Percentiles rank a stretch among this genome's conserved stretches.
Conservation (phyloP, 2,797 vertebrate genomes). For the Diceros bicornis region DNA sequence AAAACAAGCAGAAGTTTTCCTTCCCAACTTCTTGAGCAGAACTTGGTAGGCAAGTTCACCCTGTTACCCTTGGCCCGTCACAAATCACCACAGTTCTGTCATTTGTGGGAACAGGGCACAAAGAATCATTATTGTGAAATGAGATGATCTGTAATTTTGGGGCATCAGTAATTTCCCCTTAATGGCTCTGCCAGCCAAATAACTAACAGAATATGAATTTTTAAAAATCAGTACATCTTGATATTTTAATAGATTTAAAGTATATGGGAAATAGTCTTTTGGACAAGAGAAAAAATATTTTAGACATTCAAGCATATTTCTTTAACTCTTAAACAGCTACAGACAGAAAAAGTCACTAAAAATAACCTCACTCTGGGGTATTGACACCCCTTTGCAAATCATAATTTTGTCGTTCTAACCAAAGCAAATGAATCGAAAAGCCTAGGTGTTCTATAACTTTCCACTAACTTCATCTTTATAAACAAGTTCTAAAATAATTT, state of each 20-base stretch:
- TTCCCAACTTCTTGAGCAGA: constrained; percentile 31
- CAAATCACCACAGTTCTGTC: background rate
- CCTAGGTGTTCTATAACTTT: background rate
- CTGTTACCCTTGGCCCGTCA: background rate
- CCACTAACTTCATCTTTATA: constrained; percentile 54
- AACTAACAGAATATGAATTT: background rate
- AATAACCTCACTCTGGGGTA: background rate
- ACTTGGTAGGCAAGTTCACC: background rate
- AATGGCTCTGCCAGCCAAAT: background rate
- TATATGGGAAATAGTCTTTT: background rate
- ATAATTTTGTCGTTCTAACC: constrained; percentile 21
- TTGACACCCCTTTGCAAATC: background rate
- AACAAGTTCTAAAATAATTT: background rate
- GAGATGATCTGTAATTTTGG: background rate
- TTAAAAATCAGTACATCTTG: background rate
- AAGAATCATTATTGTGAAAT: background rate
- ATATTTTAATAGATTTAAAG: constrained; percentile 18
- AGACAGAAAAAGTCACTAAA: constrained; percentile 39
- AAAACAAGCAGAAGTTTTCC: constrained; percentile 43
- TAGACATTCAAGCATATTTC: background rate
- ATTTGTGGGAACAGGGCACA: background rate
- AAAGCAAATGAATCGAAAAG: constrained; percentile 40
- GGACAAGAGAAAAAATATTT: constrained; percentile 6
- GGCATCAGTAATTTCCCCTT: background rate
- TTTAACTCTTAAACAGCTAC: constrained; percentile 23